A percentile compares a stretch with the other conserved stretches of the same genome.
These are phyloP conservation scores for Crotalus viridis DNA, from an alignment of 2,113 vertebrate genomes.

Conservation along the genomic window DNA sequence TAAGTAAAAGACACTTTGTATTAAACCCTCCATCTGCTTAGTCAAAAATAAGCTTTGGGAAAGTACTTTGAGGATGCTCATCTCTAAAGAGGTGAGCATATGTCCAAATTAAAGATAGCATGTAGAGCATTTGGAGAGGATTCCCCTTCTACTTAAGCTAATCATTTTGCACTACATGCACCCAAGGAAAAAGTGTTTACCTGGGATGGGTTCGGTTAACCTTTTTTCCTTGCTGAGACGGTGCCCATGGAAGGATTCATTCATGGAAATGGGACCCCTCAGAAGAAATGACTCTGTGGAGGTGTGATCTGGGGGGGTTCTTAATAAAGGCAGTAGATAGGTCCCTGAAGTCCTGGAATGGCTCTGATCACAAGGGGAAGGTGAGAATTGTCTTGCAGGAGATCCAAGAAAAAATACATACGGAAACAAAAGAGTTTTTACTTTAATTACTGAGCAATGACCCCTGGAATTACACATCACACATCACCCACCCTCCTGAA, in stretches of 20 bases:
- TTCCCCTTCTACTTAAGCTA: constrained; percentile 45
- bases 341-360: constrained; percentile 82
- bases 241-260: constrained; percentile 79
- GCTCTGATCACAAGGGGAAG: constrained; percentile 85
- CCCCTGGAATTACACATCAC: constrained; percentile 69
- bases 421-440: constrained; percentile 82
- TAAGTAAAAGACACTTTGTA: neutral
- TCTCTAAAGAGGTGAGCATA: constrained; percentile 33
- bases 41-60: constrained; percentile 20
- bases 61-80: neutral
- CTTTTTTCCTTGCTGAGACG: constrained; percentile 83
- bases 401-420: constrained; percentile 82
- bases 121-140: constrained; percentile 38
- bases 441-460: constrained; percentile 80
- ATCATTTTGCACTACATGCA: constrained; percentile 75
- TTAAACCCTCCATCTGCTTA: constrained; percentile 17
- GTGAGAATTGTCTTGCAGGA: constrained; percentile 85
- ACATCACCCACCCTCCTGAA: constrained; percentile 46
- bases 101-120: constrained; percentile 52
- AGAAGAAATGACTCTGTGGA: constrained; percentile 81
- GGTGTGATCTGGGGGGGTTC: constrained; percentile 74
- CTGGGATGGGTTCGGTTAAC: constrained; percentile 81
- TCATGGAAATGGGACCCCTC: constrained; percentile 79
- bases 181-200: constrained; percentile 83
- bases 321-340: constrained; percentile 80